phyloP scores from a whole-genome alignment of 2,113 vertebrate genomes.

The Sinocyclocheilus anshuiensis region DNA sequence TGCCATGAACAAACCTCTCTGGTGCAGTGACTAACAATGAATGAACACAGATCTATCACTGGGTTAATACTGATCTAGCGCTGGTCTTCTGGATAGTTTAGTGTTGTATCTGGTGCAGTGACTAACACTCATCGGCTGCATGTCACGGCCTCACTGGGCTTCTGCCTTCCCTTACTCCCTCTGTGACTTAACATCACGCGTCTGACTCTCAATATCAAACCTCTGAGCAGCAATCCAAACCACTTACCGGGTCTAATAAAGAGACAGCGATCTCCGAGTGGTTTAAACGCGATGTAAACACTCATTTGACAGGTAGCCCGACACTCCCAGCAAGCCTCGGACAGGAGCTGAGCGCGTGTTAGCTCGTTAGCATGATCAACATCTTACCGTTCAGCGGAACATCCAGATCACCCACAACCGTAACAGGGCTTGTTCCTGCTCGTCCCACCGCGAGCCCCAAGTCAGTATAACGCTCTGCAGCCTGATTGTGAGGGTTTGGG shows the following conservation, averaged over 20 bases:
- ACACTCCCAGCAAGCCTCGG: constrained; percentile 43
- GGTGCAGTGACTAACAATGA: neutral
- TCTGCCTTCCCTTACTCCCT: neutral
- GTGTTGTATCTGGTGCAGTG: neutral
- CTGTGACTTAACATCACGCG: neutral
- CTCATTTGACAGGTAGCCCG: constrained; percentile 39
- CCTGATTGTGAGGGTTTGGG: neutral
- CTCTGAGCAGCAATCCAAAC: no score
- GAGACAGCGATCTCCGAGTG: neutral
- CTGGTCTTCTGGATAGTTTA: neutral
- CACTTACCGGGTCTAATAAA: neutral
- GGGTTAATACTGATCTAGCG: neutral
- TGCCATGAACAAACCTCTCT: neutral
- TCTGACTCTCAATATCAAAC: neutral
- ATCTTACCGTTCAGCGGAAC: constrained; percentile 50
- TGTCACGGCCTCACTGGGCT: constrained; percentile 9
- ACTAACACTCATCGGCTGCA: constrained; percentile 16
- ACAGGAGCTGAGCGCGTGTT: neutral
- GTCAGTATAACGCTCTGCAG: neutral
- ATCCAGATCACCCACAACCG: constrained; percentile 37
- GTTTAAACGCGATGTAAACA: constrained; percentile 24
- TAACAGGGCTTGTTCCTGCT: neutral
- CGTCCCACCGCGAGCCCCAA: neutral
- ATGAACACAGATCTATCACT: neutral
- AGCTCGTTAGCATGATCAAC: neutral